Conservation (phyloP, 2,888 invertebrate genomes). For the Drosophila longiperda region DNA sequence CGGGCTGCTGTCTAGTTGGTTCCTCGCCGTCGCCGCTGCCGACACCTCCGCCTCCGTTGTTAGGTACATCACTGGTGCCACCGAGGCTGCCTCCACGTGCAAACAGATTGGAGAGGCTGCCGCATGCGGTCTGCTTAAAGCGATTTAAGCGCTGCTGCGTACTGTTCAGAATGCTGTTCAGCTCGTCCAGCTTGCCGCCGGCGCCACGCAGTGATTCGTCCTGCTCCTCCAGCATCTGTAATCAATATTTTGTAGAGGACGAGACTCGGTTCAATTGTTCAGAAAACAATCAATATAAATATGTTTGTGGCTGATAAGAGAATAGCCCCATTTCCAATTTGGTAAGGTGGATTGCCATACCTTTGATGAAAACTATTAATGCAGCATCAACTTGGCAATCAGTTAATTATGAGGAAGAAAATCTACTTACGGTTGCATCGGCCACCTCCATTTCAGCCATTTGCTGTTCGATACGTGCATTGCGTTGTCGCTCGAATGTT, state of each 20-base stretch:
- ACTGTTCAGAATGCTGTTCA: constrained; percentile 91
- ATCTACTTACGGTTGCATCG: constrained; percentile 84
- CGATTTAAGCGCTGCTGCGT: constrained; percentile 95
- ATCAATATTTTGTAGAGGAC: neutral
- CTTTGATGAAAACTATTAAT: neutral
- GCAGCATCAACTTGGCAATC: neutral
- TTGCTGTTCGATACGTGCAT: constrained; percentile 82
- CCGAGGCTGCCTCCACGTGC: constrained; percentile 46
- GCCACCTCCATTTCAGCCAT: constrained; percentile 85
- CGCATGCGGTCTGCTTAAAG: constrained; percentile 90
- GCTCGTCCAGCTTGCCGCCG: constrained; percentile 90
- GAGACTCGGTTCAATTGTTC: neutral
- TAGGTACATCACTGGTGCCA: constrained; percentile 47
- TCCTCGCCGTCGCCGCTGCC: neutral
- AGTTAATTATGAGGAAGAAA: neutral
- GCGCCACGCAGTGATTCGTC: constrained; percentile 88
- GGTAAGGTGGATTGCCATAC: too few relatives aligned
- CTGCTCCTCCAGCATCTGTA: constrained; percentile 88
- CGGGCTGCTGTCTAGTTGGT: constrained; percentile 28
- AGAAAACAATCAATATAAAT: neutral
- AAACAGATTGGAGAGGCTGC: constrained; percentile 90
- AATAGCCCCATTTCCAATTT: neutral
- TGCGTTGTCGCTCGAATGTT: constrained; percentile 88
- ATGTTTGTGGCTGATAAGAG: neutral
- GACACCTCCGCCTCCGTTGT: constrained; percentile 80